Conservation (phyloP, 2,888 invertebrate genomes). For the Drosophila peninsularis region DNA sequence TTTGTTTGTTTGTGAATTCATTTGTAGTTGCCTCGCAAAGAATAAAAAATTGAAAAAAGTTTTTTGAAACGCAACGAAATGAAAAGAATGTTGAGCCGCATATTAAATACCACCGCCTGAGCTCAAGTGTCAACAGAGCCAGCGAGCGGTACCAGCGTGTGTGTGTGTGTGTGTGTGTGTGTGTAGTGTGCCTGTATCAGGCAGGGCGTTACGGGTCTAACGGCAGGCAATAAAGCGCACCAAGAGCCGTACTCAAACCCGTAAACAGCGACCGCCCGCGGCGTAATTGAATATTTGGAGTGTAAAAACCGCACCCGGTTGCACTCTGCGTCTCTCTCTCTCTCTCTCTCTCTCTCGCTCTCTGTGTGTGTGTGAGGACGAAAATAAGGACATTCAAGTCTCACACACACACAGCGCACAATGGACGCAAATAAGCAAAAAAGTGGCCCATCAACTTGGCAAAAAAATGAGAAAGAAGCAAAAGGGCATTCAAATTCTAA, state of each 20-base stretch:
- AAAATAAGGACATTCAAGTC: conserved; percentile 40
- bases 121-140: conserved; percentile 80
- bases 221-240: conserved; percentile 50
- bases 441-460: conserved; percentile 12
- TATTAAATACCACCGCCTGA: conserved; percentile 82
- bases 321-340: conserved; percentile 17
- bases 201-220: conserved; percentile 30
- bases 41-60: conserved; percentile 32
- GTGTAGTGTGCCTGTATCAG: conserved; percentile 5
- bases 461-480: neutral
- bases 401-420: conserved; percentile 25
- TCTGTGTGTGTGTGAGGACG: conserved; percentile 9
- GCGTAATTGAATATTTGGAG: conserved; percentile 80
- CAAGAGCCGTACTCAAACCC: conserved; percentile 46
- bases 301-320: conserved; percentile 74
- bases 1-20: conserved; percentile 13
- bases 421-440: conserved; percentile 30
- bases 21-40: conserved; percentile 33
- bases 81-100: conserved; percentile 73
- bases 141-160: conserved; percentile 33
- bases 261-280: conserved; percentile 68
- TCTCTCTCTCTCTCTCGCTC: neutral
- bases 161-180: conserved; percentile 11
- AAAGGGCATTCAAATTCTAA: neutral
- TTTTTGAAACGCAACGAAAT: conserved; percentile 46